phyloP scores from a whole-genome alignment of 2,888 invertebrate species.

The Melinaea menophilus region DNA sequence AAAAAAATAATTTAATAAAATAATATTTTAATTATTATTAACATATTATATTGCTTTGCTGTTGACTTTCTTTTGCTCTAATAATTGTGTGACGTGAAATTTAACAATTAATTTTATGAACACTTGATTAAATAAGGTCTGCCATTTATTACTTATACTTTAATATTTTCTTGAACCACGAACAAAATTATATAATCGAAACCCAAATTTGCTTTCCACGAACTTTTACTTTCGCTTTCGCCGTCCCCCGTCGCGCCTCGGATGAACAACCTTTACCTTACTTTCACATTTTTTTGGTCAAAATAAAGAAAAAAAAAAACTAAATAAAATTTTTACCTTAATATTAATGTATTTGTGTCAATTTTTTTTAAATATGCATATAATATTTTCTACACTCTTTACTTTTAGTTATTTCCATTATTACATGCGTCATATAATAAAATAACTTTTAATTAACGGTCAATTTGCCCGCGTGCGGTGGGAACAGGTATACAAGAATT shows the following conservation, averaged over 20 bases:
- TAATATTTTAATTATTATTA: conserved; percentile 20
- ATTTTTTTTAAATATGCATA: too few species aligned
- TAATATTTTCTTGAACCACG: neutral
- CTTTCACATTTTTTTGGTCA: conserved; percentile 13
- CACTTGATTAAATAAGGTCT: conserved; percentile 13
- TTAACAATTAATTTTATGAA: conserved; percentile 1
- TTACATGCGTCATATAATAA: too few species aligned
- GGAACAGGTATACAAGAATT: too few species aligned
- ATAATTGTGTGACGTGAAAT: conserved; percentile 22
- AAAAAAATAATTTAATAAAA: neutral
- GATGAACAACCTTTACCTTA: conserved; percentile 37
- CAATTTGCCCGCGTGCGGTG: too few species aligned
- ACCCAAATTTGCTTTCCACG: conserved; percentile 22
- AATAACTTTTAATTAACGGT: too few species aligned
- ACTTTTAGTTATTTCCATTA: too few species aligned
- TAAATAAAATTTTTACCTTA: neutral
- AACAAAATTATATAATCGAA: conserved; percentile 6
- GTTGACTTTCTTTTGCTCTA: conserved; percentile 50
- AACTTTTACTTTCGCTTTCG: conserved; percentile 56
- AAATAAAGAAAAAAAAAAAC: conserved; percentile 5
- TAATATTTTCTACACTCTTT: too few species aligned
- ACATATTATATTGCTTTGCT: conserved; percentile 39
- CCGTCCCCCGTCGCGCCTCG: conserved; percentile 40
- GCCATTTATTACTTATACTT: neutral
- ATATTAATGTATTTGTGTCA: too few species aligned